Conservation (phyloP, 2,797 vertebrate species). For the Eleutherodactylus coqui region DNA sequence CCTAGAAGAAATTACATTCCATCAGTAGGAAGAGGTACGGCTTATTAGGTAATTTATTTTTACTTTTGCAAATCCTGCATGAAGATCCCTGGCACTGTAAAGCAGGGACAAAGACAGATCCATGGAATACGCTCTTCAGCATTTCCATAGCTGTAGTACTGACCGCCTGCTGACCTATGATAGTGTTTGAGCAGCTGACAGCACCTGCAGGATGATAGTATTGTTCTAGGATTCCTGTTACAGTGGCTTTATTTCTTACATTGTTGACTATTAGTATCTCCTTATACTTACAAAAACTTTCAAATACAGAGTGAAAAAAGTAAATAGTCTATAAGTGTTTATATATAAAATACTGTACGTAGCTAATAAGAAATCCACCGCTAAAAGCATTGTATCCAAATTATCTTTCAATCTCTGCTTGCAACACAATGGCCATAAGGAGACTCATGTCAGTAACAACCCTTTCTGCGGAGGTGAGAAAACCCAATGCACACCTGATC, state of each 20-base stretch:
- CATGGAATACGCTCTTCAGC: not conserved
- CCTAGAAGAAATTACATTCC: not conserved
- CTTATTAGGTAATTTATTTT: conserved; percentile 1
- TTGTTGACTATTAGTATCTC: not conserved
- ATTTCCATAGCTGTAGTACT: not conserved
- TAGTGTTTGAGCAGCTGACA: not conserved
- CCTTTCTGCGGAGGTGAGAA: too few species aligned
- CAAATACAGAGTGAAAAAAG: too few species aligned
- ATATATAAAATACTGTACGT: too few species aligned
- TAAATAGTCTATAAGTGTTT: too few species aligned
- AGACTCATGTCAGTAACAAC: too few species aligned
- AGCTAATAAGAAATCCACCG: too few species aligned
- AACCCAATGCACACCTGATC: too few species aligned
- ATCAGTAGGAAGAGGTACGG: not conserved
- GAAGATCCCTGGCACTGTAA: not conserved
- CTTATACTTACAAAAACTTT: not conserved
- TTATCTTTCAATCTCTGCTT: too few species aligned
- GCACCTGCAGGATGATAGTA: not conserved
- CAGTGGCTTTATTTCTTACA: not conserved
- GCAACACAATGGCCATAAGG: not conserved
- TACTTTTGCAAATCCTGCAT: not conserved
- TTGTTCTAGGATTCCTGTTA: not conserved
- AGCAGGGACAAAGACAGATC: too few species aligned
- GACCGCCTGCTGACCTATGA: not conserved
- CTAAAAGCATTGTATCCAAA: too few species aligned